Evolutionary conservation across 2,888 invertebrate species (phyloP).

Genomic region (Drosophila pseudotakahashii): DNA sequence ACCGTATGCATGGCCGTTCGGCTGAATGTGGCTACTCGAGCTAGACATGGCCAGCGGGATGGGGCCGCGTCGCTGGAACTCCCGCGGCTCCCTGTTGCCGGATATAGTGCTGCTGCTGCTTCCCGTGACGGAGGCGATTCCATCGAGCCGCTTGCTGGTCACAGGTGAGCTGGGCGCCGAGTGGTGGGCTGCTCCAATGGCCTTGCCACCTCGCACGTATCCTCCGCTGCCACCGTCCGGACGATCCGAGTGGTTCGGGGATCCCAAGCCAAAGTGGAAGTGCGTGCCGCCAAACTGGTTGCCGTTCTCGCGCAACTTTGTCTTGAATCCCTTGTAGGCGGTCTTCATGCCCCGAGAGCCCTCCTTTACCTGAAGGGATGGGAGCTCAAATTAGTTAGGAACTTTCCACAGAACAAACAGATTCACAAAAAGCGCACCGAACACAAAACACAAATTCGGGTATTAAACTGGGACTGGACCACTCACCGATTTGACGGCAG

Average conservation of each 20-base stretch:
- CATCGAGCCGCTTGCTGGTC: slow-evolving; percentile 84
- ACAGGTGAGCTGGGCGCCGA: slow-evolving; percentile 89
- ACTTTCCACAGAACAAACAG: not conserved
- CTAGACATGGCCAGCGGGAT: slow-evolving; percentile 81
- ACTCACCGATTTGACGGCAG: slow-evolving; percentile 97
- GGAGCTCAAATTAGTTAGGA: not conserved
- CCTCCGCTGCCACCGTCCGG: slow-evolving; percentile 75
- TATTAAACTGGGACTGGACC: slow-evolving; percentile 49
- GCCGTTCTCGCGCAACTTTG: slow-evolving; percentile 86
- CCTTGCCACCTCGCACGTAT: slow-evolving; percentile 58
- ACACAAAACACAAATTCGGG: slow-evolving; percentile 3
- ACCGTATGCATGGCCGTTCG: slow-evolving; percentile 79
- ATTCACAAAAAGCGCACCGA: slow-evolving; percentile 2
- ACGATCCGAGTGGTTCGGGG: slow-evolving; percentile 81
- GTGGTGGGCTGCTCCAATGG: slow-evolving; percentile 68
- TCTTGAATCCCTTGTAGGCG: slow-evolving; percentile 90
- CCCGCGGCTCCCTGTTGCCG: slow-evolving; percentile 22
- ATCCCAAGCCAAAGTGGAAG: slow-evolving; percentile 80
- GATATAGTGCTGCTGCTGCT: slow-evolving; percentile 59
- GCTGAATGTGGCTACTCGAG: slow-evolving; percentile 82
- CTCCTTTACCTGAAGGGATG: slow-evolving; percentile 87
- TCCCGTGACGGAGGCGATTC: slow-evolving; percentile 57
- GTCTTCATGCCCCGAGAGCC: slow-evolving; percentile 91
- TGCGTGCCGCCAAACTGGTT: slow-evolving; percentile 69
- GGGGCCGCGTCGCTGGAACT: slow-evolving; percentile 58